Conservation (phyloP, 2,797 vertebrate species). For the Pygocentrus nattereri region DNA sequence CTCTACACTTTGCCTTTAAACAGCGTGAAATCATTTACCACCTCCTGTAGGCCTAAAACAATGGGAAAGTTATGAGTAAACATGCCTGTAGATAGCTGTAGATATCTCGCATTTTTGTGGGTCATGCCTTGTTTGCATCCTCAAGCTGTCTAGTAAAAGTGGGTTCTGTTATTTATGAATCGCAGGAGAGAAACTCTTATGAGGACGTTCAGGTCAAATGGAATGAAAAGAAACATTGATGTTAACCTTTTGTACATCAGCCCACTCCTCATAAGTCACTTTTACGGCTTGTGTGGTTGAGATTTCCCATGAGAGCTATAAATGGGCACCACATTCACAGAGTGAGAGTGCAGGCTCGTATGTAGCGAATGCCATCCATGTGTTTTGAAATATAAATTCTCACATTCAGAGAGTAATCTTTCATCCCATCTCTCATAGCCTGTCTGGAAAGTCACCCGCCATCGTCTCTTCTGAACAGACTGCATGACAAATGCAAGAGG, state of each 20-base stretch:
- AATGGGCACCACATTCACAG: slow-evolving; percentile 43
- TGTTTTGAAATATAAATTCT: slow-evolving; percentile 31
- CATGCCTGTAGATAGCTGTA: slow-evolving; percentile 7
- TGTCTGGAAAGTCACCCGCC: background rate
- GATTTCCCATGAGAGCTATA: slow-evolving; percentile 57
- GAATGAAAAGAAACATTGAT: slow-evolving; percentile 75
- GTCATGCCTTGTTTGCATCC: slow-evolving; percentile 41
- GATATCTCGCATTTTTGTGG: slow-evolving; percentile 1
- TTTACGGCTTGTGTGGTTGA: slow-evolving; percentile 54
- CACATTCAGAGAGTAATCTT: slow-evolving; percentile 4
- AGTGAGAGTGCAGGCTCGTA: slow-evolving; percentile 5
- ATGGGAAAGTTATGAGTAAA: slow-evolving; percentile 6
- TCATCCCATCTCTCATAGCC: background rate
- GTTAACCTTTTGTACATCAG: slow-evolving; percentile 73
- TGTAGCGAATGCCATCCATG: slow-evolving; percentile 18
- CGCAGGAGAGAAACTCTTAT: slow-evolving; percentile 63
- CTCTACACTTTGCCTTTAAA: background rate
- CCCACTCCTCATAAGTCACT: slow-evolving; percentile 72
- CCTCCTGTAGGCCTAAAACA: background rate
- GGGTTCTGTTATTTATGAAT: slow-evolving; percentile 67
- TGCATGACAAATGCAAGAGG: background rate
- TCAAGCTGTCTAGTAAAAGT: slow-evolving; percentile 56
- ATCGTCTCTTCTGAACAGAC: background rate
- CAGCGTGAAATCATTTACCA: background rate
- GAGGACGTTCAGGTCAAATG: slow-evolving; percentile 73